A percentile compares a stretch with the other conserved stretches of the same genome.
These are phyloP conservation scores for Penaeus chinensis DNA, from an alignment of 1,140 invertebrate genomes.

Conservation along the genomic window DNA sequence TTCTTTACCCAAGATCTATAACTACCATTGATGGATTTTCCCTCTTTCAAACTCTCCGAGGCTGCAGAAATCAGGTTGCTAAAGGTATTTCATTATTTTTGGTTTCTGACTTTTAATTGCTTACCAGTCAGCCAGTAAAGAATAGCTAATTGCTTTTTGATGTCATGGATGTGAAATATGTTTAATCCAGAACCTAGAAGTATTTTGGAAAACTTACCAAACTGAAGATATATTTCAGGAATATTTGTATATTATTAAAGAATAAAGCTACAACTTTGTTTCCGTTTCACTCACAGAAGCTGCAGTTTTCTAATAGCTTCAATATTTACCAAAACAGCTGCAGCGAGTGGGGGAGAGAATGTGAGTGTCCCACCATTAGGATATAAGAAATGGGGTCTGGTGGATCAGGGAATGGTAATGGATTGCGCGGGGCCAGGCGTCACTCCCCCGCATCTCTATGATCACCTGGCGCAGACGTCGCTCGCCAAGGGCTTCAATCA, in stretches of 20 bases:
- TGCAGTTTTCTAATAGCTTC: too few relatives aligned
- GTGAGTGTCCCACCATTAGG: constrained; percentile 73
- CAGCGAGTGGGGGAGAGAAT: constrained; percentile 77
- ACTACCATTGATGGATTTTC: constrained; percentile 87
- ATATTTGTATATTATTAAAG: too few relatives aligned
- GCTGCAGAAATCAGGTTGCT: constrained; percentile 83
- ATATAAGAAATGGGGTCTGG: constrained; percentile 87
- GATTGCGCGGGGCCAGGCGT: constrained; percentile 84
- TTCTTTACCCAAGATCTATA: constrained; percentile 81
- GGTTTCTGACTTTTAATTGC: neutral
- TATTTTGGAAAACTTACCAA: too few relatives aligned
- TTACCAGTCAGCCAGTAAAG: neutral
- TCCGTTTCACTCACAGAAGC: too few relatives aligned
- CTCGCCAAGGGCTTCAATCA: constrained; percentile 81
- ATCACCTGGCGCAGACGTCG: constrained; percentile 86
- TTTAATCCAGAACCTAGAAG: too few relatives aligned
- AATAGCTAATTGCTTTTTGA: neutral
- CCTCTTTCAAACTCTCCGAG: constrained; percentile 83
- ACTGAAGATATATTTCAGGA: too few relatives aligned
- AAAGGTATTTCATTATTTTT: constrained; percentile 72
- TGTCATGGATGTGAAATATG: neutral
- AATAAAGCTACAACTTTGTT: too few relatives aligned
- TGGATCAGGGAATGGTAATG: constrained; percentile 79
- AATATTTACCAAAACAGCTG: constrained; percentile 70
- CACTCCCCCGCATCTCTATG: constrained; percentile 82